phyloP scores from a whole-genome alignment of 2,888 invertebrate genomes.

The Machimus atricapillus region DNA sequence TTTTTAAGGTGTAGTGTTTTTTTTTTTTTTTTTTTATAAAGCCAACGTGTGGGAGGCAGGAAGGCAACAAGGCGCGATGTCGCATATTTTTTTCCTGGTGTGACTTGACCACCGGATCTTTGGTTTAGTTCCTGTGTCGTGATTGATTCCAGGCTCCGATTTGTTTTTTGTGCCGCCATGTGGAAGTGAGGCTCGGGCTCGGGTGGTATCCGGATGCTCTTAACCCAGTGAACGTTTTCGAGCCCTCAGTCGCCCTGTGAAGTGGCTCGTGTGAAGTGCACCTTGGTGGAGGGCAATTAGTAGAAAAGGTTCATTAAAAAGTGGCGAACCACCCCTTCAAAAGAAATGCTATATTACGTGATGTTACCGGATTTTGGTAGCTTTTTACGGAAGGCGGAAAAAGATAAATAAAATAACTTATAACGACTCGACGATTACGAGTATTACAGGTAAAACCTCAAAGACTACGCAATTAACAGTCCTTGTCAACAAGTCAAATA shows the following conservation, averaged over 20 bases:
- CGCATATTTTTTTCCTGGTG: background rate
- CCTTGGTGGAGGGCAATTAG: background rate
- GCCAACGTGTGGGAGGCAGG: background rate
- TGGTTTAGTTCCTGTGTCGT: background rate
- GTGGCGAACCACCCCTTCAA: background rate
- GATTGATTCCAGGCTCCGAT: background rate
- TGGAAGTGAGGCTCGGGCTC: background rate
- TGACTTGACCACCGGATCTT: background rate
- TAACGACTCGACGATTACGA: background rate
- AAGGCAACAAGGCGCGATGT: background rate
- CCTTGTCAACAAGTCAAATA: background rate
- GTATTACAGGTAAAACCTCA: background rate
- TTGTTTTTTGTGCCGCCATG: conserved; percentile 6
- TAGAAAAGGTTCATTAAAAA: background rate
- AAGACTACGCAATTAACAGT: background rate
- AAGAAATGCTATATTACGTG: background rate
- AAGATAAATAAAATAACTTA: background rate
- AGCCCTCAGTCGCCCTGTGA: background rate
- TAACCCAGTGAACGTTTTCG: background rate
- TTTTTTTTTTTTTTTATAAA: background rate
- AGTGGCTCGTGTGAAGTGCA: conserved; percentile 3
- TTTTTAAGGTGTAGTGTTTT: background rate
- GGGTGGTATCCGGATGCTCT: background rate
- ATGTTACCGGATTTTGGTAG: background rate
- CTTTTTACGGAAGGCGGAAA: background rate